Evolutionary conservation across 2,888 invertebrate genomes (phyloP), one percentile per base, ranked within the genome.

Genomic region (Alsophila aescularia): DNA sequence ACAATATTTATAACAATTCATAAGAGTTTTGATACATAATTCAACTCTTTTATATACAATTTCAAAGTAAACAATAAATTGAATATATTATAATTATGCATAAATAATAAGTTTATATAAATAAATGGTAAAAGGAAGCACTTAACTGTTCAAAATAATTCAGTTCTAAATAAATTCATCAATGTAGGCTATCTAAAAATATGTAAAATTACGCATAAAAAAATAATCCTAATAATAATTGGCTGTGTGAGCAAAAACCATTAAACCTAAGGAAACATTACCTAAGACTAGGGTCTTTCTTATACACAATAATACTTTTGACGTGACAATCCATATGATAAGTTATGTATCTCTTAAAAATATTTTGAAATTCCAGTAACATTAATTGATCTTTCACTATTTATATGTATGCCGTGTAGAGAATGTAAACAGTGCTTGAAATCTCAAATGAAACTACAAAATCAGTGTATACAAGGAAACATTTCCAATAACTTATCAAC

Each of bases 271-370:
- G 39, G 77, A 80, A 83, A 80, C 75, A 77, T 80, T 84, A 84
- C 70, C 85, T 88, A 87, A 79, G 87, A 88, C 88, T 88, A 88
- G 87, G 84, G 83, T 72, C 81, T 77, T 75, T 73, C 72, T 78
- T 81, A 83, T 70, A 74, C 72, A 76, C 73, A 75, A 78, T 81
- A 85, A 84, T 85, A 87, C 83, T 81, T 67, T 69, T 67, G 68
- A 36, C 67, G 68, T 62, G 64, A 75, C 67, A 65, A 69, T 68
- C 66, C 59, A 60, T 68, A n/a, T n/a, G n/a, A n/a, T 53, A 27
- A 24, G 15, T 39, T 49, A 16, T 31, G 29, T 69, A 70, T 72
- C 72, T 70, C 66, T 74, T 81, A 83, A 83, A 83, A 81, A 83
- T 80, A 79, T 81, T 63, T 71, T 66, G 74, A 70, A 74, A 76